phyloP scores from a whole-genome alignment of 2,113 vertebrate genomes.

The Mionectes macconnelli region DNA sequence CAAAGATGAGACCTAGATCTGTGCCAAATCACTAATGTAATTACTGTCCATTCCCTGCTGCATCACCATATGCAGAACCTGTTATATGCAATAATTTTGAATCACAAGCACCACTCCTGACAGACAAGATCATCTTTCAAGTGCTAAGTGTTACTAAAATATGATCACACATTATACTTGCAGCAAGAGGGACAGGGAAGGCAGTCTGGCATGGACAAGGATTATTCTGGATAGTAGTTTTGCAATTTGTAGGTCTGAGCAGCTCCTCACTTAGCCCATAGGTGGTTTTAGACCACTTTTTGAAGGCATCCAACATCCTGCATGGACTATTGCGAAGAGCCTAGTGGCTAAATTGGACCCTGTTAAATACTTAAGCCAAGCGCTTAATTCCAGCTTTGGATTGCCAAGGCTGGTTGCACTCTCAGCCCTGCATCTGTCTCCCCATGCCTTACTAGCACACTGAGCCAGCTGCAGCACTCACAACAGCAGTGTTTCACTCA shows the following conservation, averaged over 20 bases:
- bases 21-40: constrained; percentile 45
- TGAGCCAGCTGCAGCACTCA: not conserved
- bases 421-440: not conserved
- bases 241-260: not conserved
- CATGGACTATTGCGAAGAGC: rapidly evolving
- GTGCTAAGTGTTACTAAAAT: not conserved
- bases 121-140: constrained; percentile 14
- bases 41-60: not conserved
- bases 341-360: not conserved
- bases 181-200: not conserved
- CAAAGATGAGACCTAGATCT: not conserved
- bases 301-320: not conserved
- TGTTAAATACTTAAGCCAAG: not conserved
- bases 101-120: not conserved
- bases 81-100: constrained; percentile 29
- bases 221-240: not conserved
- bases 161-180: rapidly evolving
- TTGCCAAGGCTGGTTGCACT: not conserved
- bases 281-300: not conserved
- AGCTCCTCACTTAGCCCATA: not conserved
- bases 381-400: not conserved
- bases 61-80: constrained; percentile 24
- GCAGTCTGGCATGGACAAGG: not conserved
- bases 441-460: rapidly evolving
- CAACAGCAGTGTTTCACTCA: not conserved